Conservation (phyloP, 1,140 invertebrate genomes). For the Leptinotarsa undecemlineata region DNA sequence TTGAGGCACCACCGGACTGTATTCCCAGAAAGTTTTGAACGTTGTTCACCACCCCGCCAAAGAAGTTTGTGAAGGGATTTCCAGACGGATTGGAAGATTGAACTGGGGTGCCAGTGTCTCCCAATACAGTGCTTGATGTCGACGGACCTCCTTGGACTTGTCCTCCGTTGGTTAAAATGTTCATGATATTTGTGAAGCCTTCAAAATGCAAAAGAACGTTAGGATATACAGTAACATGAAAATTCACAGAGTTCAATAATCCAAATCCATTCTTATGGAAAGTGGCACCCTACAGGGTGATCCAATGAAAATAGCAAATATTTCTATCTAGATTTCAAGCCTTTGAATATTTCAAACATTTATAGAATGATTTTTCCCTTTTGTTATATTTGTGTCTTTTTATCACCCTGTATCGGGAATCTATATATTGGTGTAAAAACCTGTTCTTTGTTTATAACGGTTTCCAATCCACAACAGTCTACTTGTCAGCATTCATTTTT, state of each 20-base stretch:
- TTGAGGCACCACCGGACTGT: background rate
- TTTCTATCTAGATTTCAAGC: too few relatives aligned
- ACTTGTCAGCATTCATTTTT: too few relatives aligned
- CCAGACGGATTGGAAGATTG: background rate
- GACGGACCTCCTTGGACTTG: background rate
- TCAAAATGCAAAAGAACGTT: background rate
- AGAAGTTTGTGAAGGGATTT: background rate
- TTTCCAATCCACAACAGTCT: too few relatives aligned
- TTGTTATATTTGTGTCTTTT: too few relatives aligned
- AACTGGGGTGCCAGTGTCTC: slow-evolving; percentile 7
- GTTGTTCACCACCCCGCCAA: slow-evolving; percentile 8
- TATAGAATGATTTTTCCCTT: too few relatives aligned
- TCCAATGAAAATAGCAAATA: background rate
- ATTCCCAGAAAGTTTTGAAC: slow-evolving; percentile 11
- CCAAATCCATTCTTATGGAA: background rate
- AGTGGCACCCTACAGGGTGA: background rate
- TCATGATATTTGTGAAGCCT: background rate
- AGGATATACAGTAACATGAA: background rate
- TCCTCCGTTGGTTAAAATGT: slow-evolving; percentile 3
- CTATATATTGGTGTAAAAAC: too few relatives aligned
- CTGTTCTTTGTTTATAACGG: too few relatives aligned
- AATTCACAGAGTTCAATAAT: background rate
- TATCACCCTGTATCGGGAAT: too few relatives aligned
- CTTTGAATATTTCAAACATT: too few relatives aligned
- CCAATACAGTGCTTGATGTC: background rate